Conservation (phyloP, 2,113 vertebrate species). For the Alces alces region DNA sequence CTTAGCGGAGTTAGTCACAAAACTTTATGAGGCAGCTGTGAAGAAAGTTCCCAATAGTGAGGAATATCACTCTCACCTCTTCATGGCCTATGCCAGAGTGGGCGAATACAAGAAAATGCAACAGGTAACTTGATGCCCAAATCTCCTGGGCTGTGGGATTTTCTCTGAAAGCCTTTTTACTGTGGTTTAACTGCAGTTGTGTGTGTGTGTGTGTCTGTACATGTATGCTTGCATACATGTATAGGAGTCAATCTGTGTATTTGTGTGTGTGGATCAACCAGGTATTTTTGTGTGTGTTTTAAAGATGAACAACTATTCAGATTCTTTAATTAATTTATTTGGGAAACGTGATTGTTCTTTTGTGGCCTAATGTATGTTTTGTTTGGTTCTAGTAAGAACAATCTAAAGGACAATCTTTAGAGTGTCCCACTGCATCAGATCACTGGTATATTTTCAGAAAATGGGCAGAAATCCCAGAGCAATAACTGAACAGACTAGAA, state of each 20-base stretch:
- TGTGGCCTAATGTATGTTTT: conserved; percentile 11
- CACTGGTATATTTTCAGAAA: conserved; percentile 14
- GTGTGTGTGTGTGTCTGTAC: background rate
- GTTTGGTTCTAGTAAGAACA: conserved; percentile 22
- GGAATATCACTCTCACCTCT: conserved; percentile 99
- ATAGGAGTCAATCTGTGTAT: background rate
- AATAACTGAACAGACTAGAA: conserved; percentile 6
- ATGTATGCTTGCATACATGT: background rate
- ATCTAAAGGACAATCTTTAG: background rate
- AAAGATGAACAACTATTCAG: background rate
- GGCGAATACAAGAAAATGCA: conserved; percentile 99
- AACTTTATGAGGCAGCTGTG: conserved; percentile 97
- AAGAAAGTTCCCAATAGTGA: conserved; percentile 97
- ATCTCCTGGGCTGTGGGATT: background rate
- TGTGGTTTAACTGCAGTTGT: background rate
- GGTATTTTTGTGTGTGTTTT: background rate
- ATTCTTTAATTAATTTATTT: conserved; percentile 18
- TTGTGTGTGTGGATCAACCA: background rate
- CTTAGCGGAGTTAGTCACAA: conserved; percentile 96
- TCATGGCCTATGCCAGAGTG: conserved; percentile 98
- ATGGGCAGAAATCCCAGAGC: background rate
- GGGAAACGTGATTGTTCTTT: conserved; percentile 12
- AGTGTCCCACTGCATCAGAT: background rate
- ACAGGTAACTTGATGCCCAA: conserved; percentile 83
- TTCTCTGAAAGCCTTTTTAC: background rate